A percentile compares a stretch with the other conserved stretches of the same genome.
Conservation (phyloP, 1,140 invertebrate genomes). For the Trachymyrmex cornetzi region DNA sequence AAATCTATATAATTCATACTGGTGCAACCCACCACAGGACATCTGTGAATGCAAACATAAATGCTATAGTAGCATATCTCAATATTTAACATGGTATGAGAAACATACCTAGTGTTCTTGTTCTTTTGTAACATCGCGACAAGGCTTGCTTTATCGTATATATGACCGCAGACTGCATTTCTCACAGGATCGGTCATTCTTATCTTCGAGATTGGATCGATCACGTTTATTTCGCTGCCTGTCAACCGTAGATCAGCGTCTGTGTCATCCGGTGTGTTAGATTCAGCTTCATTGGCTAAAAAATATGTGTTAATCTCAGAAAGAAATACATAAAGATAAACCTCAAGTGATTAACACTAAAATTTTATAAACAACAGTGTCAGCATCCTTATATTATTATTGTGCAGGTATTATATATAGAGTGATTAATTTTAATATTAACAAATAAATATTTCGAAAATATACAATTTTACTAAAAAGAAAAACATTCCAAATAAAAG, state of each 20-base stretch:
- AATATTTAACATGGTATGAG: neutral
- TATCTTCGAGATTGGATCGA: conserved; percentile 88
- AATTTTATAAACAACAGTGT: too few species aligned
- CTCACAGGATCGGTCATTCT: conserved; percentile 87
- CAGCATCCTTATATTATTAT: too few species aligned
- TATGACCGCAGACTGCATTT: conserved; percentile 87
- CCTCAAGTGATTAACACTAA: neutral
- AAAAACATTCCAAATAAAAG: too few species aligned
- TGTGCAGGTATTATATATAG: too few species aligned
- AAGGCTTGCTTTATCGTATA: conserved; percentile 87
- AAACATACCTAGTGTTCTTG: conserved; percentile 82
- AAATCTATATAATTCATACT: conserved; percentile 75
- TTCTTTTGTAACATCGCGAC: conserved; percentile 83
- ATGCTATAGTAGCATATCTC: neutral
- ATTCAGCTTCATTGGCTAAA: conserved; percentile 30
- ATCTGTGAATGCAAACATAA: conserved; percentile 72
- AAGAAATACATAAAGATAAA: neutral
- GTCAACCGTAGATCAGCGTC: conserved; percentile 79
- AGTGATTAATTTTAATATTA: too few species aligned
- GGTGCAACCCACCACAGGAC: conserved; percentile 82
- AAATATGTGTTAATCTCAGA: neutral
- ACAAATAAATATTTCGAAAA: too few species aligned
- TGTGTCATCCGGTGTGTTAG: neutral
- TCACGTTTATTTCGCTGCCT: conserved; percentile 77
- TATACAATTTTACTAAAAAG: too few species aligned